Evolutionary conservation across 2,797 vertebrate species (phyloP), one percentile per base, ranked within the genome.

Genomic region (Pipistrellus nathusii): DNA sequence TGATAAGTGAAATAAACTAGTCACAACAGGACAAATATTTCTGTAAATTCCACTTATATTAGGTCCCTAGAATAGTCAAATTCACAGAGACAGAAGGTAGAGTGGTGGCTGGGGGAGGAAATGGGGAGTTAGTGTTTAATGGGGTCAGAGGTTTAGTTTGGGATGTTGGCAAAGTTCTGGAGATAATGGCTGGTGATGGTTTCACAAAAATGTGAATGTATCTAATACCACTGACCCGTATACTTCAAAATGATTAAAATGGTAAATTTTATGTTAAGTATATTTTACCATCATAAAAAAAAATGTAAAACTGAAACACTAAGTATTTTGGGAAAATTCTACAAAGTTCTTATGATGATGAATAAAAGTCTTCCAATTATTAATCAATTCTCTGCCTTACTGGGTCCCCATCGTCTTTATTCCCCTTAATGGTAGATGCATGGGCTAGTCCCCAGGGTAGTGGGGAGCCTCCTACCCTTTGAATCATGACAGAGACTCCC

Each of bases 161-260:
- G 5, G 35, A 18, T 41, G 23, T 4, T 20, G 55, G 55, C 15
- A 9, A 15, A 62, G 71, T 62, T 21, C 71, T 21, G 6, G 38
- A 30, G 21, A 9, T 9, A 20, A 30, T 3, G 6, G 18, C 30
- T 2, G 27, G 20, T 35, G 30, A 27, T 1, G 15, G 5, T 2
- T 3, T 4, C 10, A 5, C 5, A 11, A 0, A 3, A 1, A 0
- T 0, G 13, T 3, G 13, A 18, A 6, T 3, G 27, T 3, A 5
- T 38, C 17, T 27, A 5, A 4, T 3, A 7, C 38, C 27, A 2
- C 46, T 2, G 38, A 59, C 5, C 8, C 1, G 1, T 0, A 6
- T 23, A 2, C 32, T 53, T n/a, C 6, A 23, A 68, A 15, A 4
- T 3, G 12, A 17, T 13, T 5, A 18, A 20, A 55, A 8, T 0